These are phyloP conservation scores for Sogatella furcifera DNA, from an alignment of 1,140 invertebrate species.

Conservation along the genomic window DNA sequence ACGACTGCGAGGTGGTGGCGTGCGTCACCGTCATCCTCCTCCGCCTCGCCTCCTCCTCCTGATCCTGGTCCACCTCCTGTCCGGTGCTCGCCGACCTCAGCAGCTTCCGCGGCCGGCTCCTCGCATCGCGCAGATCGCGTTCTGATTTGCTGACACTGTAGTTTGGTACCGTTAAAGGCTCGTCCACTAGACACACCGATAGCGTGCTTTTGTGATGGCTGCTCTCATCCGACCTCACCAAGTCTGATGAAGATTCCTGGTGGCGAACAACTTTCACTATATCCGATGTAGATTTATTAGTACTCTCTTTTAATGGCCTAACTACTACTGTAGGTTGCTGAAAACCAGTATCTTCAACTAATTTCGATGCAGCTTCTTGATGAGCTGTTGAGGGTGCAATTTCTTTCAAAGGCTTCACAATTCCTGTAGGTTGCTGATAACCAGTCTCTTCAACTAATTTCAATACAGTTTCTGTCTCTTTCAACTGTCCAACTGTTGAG, in stretches of 20 bases:
- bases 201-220: background rate
- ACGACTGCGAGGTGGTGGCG: conserved; percentile 15
- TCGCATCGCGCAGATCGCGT: background rate
- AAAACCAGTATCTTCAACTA: too few species aligned
- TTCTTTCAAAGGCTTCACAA: background rate
- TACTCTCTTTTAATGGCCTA: too few species aligned
- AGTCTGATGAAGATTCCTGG: background rate
- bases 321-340: too few species aligned
- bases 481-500: too few species aligned
- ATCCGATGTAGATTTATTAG: too few species aligned
- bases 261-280: too few species aligned
- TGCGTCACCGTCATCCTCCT: conserved; percentile 37
- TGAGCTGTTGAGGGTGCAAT: too few species aligned
- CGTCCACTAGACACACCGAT: background rate
- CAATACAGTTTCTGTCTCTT: too few species aligned
- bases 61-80: conserved; percentile 7
- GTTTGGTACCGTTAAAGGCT: background rate
- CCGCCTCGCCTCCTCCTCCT: background rate
- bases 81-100: conserved; percentile 12
- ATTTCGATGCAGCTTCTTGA: too few species aligned
- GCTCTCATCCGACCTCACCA: background rate
- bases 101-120: background rate
- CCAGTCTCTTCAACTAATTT: too few species aligned
- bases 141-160: background rate
- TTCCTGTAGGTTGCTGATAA: too few species aligned